Conservation (phyloP, 2,113 vertebrate species). For the Uria aalge region DNA sequence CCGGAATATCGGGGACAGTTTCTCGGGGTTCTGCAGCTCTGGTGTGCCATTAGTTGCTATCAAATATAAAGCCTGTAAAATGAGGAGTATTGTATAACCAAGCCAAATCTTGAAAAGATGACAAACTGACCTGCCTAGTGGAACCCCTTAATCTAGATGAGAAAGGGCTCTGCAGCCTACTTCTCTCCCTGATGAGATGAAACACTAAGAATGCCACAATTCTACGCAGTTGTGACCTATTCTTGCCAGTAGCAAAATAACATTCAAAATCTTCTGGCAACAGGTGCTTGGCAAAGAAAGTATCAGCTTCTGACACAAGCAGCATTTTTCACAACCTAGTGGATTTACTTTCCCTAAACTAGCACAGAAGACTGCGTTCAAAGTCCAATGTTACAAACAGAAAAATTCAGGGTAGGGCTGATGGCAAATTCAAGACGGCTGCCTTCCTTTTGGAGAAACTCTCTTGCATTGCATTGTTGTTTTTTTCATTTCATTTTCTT, state of each 20-base stretch:
- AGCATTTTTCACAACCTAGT: neutral
- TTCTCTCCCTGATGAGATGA: neutral
- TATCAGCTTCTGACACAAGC: neutral
- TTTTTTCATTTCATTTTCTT: neutral
- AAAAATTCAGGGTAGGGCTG: neutral
- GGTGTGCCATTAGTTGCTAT: constrained; percentile 99
- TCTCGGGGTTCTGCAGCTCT: constrained; percentile 97
- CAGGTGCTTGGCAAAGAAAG: neutral
- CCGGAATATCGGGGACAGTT: constrained; percentile 93
- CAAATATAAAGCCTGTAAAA: constrained; percentile 90
- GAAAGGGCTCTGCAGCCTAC: neutral
- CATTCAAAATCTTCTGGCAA: neutral
- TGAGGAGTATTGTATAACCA: neutral
- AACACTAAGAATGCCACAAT: neutral
- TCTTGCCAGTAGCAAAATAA: neutral
- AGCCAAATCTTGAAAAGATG: neutral
- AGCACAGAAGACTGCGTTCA: neutral
- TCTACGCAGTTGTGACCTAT: neutral
- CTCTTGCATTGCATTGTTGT: neutral
- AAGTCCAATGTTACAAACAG: neutral
- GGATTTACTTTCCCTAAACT: neutral
- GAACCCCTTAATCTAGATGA: neutral
- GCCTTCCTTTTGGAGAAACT: neutral
- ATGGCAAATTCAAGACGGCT: neutral
- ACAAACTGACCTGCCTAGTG: neutral